Conservation (phyloP, 2,888 invertebrate genomes). For the Dynastes tityus region DNA sequence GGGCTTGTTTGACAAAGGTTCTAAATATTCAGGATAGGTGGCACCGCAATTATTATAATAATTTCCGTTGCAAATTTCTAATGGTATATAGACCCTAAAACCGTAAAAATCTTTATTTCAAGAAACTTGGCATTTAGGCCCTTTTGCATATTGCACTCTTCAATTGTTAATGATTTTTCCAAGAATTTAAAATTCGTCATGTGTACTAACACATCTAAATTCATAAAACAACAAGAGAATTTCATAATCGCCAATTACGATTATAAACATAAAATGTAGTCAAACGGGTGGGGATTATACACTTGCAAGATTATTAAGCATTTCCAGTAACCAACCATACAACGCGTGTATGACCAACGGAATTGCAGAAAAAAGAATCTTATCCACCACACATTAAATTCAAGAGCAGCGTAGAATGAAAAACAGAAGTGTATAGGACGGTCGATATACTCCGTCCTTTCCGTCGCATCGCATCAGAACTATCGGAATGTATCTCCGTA, state of each 20-base stretch:
- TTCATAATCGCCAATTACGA: neutral
- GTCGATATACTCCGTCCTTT: constrained; percentile 4
- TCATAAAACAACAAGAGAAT: too few relatives aligned
- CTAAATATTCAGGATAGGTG: too few relatives aligned
- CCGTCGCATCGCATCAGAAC: constrained; percentile 9
- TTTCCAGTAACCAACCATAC: neutral
- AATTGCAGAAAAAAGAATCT: constrained; percentile 7
- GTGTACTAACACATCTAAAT: too few relatives aligned
- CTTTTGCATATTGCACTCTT: too few relatives aligned
- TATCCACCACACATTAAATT: constrained; percentile 18
- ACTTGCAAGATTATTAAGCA: neutral
- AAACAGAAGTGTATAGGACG: constrained; percentile 21
- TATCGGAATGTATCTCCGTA: constrained; percentile 30
- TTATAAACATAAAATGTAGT: neutral
- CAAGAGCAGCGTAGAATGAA: constrained; percentile 23
- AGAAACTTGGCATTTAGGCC: too few relatives aligned
- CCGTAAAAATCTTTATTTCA: too few relatives aligned
- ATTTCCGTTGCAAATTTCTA: too few relatives aligned
- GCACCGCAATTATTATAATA: too few relatives aligned
- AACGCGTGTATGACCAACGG: neutral
- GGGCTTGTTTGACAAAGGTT: too few relatives aligned
- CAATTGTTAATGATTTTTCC: too few relatives aligned
- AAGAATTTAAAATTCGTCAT: too few relatives aligned
- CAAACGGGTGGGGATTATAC: neutral
- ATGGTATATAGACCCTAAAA: too few relatives aligned